Evolutionary conservation across 2,888 invertebrate genomes (phyloP), one percentile per base, ranked within the genome.

Genomic region (Esperia sulphurella): DNA sequence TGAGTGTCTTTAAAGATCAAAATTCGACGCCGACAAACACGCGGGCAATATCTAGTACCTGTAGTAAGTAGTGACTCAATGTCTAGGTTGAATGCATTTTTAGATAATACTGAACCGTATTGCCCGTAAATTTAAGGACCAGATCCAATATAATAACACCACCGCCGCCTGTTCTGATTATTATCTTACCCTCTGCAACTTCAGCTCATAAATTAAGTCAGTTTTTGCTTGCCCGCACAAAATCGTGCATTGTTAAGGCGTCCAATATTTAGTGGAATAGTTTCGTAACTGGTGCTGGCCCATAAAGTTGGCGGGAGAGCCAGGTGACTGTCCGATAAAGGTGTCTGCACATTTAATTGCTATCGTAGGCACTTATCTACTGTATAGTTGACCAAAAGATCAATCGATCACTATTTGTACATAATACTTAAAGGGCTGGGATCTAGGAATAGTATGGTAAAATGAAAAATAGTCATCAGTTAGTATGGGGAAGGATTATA

Each of bases 201-300:
- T 58, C 54, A 41, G 55, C 54, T 59, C 54, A 74, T 82, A 81
- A 80, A 82, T 83, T 75, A 71, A 59, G 57, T 59, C 58, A 66
- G 65, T 81, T 83, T 83, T 83, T 81, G 79, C 70, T 63, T 54
- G 64, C 51, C 49, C 44, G 54, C 59, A 59, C 73, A 65, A 68
- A 71, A 63, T 67, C 72, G 73, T 65, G 69, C 67, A 68, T 80
- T 77, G 74, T 78, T 73, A 59, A 54, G 61, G 65, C n/a, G 60
- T 61, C 53, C 65, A 69, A 74, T 79, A 79, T 81, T 80, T 79
- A 80, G 74, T 78, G 63, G 71, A 75, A 80, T 81, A 79, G 81
- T 81, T 80, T 71, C 57, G 56, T 54, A 66, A 73, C 65, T 67
- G 3, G 21, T 21, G 21, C 21, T 21, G 61, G 71, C 66, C 71